Conservation (phyloP, 2,797 vertebrate genomes). For the Halcyon badia region DNA sequence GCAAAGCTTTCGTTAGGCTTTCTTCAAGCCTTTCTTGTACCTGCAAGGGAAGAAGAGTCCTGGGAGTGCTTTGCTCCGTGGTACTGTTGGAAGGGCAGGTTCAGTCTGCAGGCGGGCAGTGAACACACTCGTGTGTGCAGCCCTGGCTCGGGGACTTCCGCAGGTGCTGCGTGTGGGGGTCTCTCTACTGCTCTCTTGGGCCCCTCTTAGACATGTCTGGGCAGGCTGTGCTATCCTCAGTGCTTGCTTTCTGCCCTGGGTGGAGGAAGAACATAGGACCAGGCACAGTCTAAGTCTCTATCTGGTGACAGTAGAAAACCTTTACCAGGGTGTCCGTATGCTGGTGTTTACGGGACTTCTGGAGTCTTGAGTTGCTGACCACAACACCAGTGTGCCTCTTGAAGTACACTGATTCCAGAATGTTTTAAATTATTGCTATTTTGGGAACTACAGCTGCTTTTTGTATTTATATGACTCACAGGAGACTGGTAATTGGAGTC, state of each 20-base stretch:
- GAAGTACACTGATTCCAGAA: background rate
- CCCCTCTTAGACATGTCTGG: background rate
- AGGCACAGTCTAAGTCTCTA: background rate
- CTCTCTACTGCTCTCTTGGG: background rate
- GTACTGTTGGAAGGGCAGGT: background rate
- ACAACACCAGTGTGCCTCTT: background rate
- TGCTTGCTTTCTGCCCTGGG: background rate
- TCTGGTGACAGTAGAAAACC: background rate
- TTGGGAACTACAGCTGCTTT: background rate
- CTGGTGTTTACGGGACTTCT: background rate
- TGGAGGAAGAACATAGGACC: fast-evolving
- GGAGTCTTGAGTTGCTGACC: background rate
- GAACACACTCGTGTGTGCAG: fast-evolving
- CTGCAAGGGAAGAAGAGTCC: background rate
- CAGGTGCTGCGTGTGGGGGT: background rate
- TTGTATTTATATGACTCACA: background rate
- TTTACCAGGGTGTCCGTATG: background rate
- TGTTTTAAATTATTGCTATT: background rate
- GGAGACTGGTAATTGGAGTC: background rate
- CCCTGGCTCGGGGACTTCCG: background rate
- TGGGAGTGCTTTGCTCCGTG: background rate
- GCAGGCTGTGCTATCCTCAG: background rate
- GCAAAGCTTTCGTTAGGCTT: background rate
- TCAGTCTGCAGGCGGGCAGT: background rate
- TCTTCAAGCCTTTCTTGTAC: background rate